Percentiles rank a stretch among this genome's conserved stretches.
These are phyloP conservation scores for Mimumesa dahlbomi DNA, from an alignment of 2,888 invertebrate genomes.

Conservation along the genomic window DNA sequence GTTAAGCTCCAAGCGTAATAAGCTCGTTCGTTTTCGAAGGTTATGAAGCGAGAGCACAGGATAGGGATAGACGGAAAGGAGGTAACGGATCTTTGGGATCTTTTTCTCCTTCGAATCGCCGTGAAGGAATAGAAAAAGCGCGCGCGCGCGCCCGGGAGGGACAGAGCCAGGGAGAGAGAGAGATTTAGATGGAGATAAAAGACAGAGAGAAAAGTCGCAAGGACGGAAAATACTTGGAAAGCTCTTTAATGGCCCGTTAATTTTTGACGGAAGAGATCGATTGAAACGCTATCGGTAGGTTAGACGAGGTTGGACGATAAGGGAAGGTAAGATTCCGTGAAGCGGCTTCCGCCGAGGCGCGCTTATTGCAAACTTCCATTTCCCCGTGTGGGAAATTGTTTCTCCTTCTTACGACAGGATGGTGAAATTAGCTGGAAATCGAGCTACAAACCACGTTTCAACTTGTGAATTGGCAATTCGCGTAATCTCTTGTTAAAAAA, in stretches of 20 bases:
- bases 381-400: constrained; percentile 8
- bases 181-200: background rate
- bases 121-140: constrained; percentile 1
- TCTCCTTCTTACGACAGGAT: background rate
- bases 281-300: constrained; percentile 55
- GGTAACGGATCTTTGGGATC: too few species aligned
- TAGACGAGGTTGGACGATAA: constrained; percentile 28
- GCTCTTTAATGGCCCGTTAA: constrained; percentile 56
- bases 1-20: constrained; percentile 49
- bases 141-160: background rate
- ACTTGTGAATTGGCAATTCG: background rate
- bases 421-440: background rate
- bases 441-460: too few species aligned
- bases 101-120: too few species aligned
- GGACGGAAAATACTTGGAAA: constrained; percentile 51
- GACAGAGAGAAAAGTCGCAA: constrained; percentile 3
- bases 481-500: background rate
- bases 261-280: constrained; percentile 49
- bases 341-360: constrained; percentile 45
- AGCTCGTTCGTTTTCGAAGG: constrained; percentile 30
- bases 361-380: constrained; percentile 37
- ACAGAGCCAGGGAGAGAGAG: background rate
- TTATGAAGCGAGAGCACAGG: constrained; percentile 47
- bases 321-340: constrained; percentile 40
- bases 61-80: too few species aligned